Evolutionary conservation across 2,113 vertebrate genomes (phyloP).

Genomic region (Quiscalus mexicanus): DNA sequence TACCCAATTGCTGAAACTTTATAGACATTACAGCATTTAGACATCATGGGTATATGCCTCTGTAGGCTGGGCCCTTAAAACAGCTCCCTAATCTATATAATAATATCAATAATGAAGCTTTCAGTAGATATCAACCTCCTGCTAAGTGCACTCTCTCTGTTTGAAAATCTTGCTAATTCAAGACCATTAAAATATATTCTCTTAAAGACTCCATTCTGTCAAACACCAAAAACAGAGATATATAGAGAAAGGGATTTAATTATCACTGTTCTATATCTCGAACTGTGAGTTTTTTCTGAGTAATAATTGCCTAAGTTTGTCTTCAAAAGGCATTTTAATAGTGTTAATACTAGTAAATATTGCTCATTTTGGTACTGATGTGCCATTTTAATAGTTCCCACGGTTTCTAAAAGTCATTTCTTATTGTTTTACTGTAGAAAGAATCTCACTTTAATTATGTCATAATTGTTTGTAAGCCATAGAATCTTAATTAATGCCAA

Average conservation of each 20-base stretch:
- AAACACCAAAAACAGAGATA: slow-evolving; percentile 76
- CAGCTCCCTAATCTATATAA: slow-evolving; percentile 50
- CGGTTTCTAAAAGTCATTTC: slow-evolving; percentile 80
- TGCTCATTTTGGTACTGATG: slow-evolving; percentile 82
- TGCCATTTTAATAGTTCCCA: slow-evolving; percentile 78
- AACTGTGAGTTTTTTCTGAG: slow-evolving; percentile 71
- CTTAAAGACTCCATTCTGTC: slow-evolving; percentile 77
- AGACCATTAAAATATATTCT: slow-evolving; percentile 78
- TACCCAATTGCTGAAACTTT: background rate
- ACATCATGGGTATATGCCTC: background rate
- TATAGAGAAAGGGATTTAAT: slow-evolving; percentile 78
- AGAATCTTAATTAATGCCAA: slow-evolving; percentile 84
- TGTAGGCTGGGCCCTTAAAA: background rate
- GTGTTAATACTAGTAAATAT: slow-evolving; percentile 84
- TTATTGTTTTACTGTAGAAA: slow-evolving; percentile 82
- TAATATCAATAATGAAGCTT: slow-evolving; percentile 59
- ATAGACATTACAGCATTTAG: background rate
- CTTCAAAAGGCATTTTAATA: slow-evolving; percentile 83
- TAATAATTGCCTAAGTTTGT: slow-evolving; percentile 82
- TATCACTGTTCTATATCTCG: slow-evolving; percentile 77
- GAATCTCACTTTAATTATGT: slow-evolving; percentile 85
- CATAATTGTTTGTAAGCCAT: slow-evolving; percentile 84
- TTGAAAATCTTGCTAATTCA: slow-evolving; percentile 79
- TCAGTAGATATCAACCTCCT: slow-evolving; percentile 67
- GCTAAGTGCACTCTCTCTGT: slow-evolving; percentile 70